Percentiles rank a stretch among this genome's conserved stretches.
Evolutionary conservation across 2,113 vertebrate species (phyloP).

Genomic region (Rhagologus leucostigma): DNA sequence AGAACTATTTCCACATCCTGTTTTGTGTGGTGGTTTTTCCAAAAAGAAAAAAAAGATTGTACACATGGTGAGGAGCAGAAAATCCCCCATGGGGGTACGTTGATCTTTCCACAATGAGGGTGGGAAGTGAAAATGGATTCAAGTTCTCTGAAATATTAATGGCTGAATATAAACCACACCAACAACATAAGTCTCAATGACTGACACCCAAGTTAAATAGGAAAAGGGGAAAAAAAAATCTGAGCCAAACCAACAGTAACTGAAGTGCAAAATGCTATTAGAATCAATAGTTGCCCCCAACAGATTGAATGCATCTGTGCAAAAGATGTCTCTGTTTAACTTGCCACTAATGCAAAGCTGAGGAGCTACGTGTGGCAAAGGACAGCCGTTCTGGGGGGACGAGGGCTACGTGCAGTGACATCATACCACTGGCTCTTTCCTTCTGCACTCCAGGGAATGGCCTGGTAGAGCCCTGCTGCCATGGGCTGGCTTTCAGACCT

Average conservation of each 20-base stretch:
- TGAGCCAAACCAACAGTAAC: not conserved
- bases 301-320: not conserved
- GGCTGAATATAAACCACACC: not conserved
- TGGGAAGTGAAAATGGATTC: constrained; percentile 36
- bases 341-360: not conserved
- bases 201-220: not conserved
- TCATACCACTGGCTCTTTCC: fast-evolving
- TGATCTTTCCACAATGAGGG: not conserved
- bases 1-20: constrained; percentile 48
- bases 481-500: not conserved
- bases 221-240: not conserved
- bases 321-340: not conserved
- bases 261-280: not conserved
- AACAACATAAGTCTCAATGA: not conserved
- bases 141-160: constrained; percentile 3
- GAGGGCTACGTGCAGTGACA: not conserved
- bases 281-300: not conserved
- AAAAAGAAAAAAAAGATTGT: not conserved
- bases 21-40: not conserved
- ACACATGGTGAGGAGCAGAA: not conserved
- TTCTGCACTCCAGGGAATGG: not conserved
- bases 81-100: not conserved
- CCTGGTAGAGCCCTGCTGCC: not conserved
- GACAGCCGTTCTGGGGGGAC: not conserved
- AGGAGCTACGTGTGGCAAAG: not conserved